phyloP scores from a whole-genome alignment of 2,888 invertebrate genomes.

The Laothoe populi region DNA sequence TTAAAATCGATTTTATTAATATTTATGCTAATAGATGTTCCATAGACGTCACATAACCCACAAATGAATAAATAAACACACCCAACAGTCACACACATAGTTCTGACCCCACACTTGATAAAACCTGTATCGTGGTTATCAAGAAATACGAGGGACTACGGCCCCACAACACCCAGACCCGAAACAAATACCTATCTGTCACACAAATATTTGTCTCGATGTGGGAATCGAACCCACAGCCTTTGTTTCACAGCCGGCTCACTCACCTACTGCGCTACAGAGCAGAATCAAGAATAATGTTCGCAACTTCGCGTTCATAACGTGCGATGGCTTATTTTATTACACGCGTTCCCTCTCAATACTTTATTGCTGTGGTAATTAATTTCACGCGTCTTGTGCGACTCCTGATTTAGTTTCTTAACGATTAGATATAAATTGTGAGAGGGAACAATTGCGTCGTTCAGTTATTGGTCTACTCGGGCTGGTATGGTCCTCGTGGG shows the following conservation, averaged over 20 bases:
- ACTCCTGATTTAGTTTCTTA: slow-evolving; percentile 49
- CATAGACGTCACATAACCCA: slow-evolving; percentile 27
- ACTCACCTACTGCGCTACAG: no score
- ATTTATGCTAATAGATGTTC: background rate
- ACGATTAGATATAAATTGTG: slow-evolving; percentile 48
- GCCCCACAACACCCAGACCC: no score
- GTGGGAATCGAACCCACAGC: no score
- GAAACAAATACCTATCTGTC: no score
- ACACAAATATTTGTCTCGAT: no score
- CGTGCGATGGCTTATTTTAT: slow-evolving; percentile 53
- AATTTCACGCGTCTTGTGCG: slow-evolving; percentile 57
- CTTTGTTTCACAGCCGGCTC: no score
- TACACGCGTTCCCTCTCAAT: slow-evolving; percentile 47
- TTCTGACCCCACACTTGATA: no score
- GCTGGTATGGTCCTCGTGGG: slow-evolving; percentile 48
- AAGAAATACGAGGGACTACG: no score
- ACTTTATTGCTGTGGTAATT: slow-evolving; percentile 55
- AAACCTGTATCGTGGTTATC: no score
- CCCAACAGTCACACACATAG: no score
- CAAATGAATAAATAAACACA: no score
- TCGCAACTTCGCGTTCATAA: slow-evolving; percentile 42
- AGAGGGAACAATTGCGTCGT: slow-evolving; percentile 40
- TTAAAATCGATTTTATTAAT: background rate
- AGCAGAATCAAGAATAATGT: slow-evolving; percentile 44
- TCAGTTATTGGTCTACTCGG: slow-evolving; percentile 43